Evolutionary conservation across 2,797 vertebrate species (phyloP).

Genomic region (Argyrosomus regius): DNA sequence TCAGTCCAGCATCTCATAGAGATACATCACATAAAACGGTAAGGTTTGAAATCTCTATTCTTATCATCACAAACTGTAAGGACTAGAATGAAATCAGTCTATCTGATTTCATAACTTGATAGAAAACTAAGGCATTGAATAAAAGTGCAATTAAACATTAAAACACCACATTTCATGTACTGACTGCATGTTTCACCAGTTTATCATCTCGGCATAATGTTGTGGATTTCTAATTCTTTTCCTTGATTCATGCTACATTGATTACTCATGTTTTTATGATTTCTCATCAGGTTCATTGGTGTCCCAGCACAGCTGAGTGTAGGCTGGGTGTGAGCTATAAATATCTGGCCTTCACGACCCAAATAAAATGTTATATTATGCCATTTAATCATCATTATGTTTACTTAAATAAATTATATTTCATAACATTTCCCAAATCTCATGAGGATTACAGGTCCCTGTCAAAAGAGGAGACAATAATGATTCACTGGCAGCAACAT

Average conservation of each 20-base stretch:
- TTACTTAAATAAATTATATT: constrained; percentile 31
- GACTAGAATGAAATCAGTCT: constrained; percentile 33
- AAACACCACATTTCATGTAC: constrained; percentile 40
- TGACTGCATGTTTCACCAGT: constrained; percentile 39
- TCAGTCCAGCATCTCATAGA: constrained; percentile 59
- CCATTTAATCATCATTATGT: constrained; percentile 32
- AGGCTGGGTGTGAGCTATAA: constrained; percentile 6
- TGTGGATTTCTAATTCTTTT: constrained; percentile 15
- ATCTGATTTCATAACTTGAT: constrained; percentile 42
- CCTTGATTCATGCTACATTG: constrained; percentile 58
- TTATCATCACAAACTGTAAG: constrained; percentile 46
- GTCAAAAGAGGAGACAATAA: constrained; percentile 44
- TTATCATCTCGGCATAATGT: constrained; percentile 26
- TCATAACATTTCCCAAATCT: constrained; percentile 31
- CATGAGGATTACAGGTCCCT: constrained; percentile 26
- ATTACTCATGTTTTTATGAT: constrained; percentile 7
- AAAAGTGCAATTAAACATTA: constrained; percentile 62
- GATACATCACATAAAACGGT: constrained; percentile 53
- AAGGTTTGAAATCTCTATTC: constrained; percentile 36
- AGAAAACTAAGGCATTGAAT: constrained; percentile 68
- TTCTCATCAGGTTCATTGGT: constrained; percentile 20
- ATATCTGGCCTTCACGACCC: constrained; percentile 23
- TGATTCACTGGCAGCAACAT: constrained; percentile 49
- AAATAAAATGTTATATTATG: constrained; percentile 33
- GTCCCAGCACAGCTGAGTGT: constrained; percentile 38